phyloP scores from a whole-genome alignment of 2,888 invertebrate species.

The Idaea aversata region DNA sequence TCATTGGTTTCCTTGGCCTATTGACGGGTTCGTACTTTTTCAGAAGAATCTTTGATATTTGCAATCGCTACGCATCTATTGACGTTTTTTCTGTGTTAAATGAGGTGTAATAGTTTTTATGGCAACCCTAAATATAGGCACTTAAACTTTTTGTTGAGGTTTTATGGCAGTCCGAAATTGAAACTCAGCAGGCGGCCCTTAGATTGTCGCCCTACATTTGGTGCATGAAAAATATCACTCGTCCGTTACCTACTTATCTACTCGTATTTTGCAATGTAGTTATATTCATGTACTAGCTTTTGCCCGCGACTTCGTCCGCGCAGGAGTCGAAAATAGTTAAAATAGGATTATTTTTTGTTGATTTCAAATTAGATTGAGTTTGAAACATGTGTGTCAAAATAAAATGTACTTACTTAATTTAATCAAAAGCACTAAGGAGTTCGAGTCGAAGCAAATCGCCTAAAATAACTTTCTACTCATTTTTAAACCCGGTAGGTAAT shows the following conservation, averaged over 20 bases:
- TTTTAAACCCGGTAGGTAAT: no score
- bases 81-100: constrained; percentile 28
- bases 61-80: constrained; percentile 25
- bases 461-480: no score
- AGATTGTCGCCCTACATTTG: not conserved
- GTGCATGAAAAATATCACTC: not conserved
- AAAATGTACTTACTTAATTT: no score
- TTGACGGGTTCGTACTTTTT: constrained; percentile 42
- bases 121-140: constrained; percentile 2
- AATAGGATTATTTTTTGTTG: no score
- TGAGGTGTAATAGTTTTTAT: constrained; percentile 36
- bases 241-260: not conserved
- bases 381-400: no score
- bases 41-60: constrained; percentile 37
- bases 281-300: constrained; percentile 1
- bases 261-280: no score
- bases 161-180: not conserved
- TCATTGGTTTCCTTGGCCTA: constrained; percentile 47
- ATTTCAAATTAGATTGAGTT: no score
- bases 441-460: no score
- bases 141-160: constrained; percentile 10
- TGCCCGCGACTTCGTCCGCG: no score
- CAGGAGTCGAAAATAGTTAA: no score
- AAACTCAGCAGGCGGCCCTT: not conserved
- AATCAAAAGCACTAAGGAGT: no score